Percentiles rank a stretch among this genome's conserved stretches.
Evolutionary conservation across 2,888 invertebrate genomes (phyloP).

Genomic region (Metellina segmentata): DNA sequence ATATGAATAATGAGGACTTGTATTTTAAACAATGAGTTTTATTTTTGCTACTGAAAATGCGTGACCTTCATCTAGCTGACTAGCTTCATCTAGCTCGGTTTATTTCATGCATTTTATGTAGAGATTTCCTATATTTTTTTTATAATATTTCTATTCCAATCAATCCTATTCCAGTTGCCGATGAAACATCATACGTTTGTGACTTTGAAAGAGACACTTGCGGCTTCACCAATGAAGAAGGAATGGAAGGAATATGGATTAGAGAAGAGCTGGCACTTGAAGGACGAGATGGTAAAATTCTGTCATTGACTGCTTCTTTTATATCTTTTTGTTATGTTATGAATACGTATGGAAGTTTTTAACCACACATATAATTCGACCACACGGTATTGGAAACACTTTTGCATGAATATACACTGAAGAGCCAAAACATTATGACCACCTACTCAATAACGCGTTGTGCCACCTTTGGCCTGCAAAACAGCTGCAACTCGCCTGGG

Average conservation of each 20-base stretch:
- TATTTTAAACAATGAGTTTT: too few species aligned
- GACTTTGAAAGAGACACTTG: conserved; percentile 69
- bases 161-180: conserved; percentile 44
- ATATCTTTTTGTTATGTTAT: background rate
- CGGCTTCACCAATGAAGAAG: conserved; percentile 65
- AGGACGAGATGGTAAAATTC: conserved; percentile 42
- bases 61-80: background rate
- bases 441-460: too few species aligned
- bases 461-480: too few species aligned
- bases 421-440: too few species aligned
- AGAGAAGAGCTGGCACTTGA: conserved; percentile 47
- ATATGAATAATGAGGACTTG: background rate
- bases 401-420: too few species aligned
- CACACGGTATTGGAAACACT: too few species aligned
- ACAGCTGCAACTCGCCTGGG: too few species aligned
- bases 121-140: background rate
- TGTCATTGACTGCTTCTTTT: background rate
- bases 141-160: too few species aligned
- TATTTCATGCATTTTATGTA: background rate
- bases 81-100: background rate
- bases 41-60: background rate
- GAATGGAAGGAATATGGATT: conserved; percentile 26
- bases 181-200: conserved; percentile 31
- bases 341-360: background rate
- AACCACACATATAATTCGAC: background rate